Evolutionary conservation across 2,113 vertebrate species (phyloP).

Genomic region (Lasiurus borealis): DNA sequence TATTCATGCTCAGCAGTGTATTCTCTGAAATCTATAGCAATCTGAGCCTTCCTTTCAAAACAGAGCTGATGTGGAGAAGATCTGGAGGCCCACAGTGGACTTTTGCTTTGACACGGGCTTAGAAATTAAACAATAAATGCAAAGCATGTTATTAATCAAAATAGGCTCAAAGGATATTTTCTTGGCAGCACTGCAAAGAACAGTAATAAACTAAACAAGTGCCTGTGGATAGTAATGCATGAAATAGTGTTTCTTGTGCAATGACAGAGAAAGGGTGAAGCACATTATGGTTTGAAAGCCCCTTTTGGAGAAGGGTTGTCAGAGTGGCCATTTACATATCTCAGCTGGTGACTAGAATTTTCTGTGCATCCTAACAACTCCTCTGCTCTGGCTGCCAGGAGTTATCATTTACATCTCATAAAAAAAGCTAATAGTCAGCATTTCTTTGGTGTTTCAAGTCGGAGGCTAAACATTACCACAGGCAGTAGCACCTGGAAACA

Average conservation of each 20-base stretch:
- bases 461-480: not conserved
- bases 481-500: not conserved
- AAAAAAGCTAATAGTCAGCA: not conserved
- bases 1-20: not conserved
- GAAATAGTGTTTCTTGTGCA: not conserved
- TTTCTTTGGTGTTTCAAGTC: slow-evolving; percentile 30
- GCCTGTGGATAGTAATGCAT: slow-evolving; percentile 39
- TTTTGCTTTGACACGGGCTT: slow-evolving; percentile 27
- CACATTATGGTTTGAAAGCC: not conserved
- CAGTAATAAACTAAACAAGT: slow-evolving; percentile 65
- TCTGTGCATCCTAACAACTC: not conserved
- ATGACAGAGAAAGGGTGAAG: slow-evolving; percentile 51
- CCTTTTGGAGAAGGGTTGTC: slow-evolving; percentile 38
- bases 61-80: not conserved
- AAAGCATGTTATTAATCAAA: slow-evolving; percentile 65
- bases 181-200: slow-evolving; percentile 67
- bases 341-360: not conserved
- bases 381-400: not conserved
- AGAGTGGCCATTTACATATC: not conserved
- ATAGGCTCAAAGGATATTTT: slow-evolving; percentile 58
- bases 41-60: slow-evolving; percentile 50
- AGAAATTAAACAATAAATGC: slow-evolving; percentile 67
- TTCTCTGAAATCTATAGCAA: not conserved
- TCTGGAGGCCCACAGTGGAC: not conserved
- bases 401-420: not conserved